Evolutionary conservation across 1,140 invertebrate genomes (phyloP).

Genomic region (Fopius arisanus): DNA sequence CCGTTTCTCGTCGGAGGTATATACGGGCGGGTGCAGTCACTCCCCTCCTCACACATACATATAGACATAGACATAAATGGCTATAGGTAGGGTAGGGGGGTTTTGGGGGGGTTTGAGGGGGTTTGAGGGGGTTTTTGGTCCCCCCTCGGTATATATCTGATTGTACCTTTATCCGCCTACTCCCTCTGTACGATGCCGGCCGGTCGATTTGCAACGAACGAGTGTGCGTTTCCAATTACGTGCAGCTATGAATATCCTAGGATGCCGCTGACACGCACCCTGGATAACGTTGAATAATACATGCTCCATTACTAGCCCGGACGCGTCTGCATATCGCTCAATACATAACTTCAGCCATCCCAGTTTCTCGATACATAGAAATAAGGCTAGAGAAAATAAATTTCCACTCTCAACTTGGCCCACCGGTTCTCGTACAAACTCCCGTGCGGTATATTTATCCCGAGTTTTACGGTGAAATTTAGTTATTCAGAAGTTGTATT

Average conservation of each 20-base stretch:
- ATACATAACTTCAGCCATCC: slow-evolving; percentile 26
- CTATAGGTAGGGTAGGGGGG: not conserved
- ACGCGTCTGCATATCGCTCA: slow-evolving; percentile 37
- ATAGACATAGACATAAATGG: not conserved
- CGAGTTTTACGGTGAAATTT: not conserved
- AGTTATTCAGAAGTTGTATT: not conserved
- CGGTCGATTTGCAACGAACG: slow-evolving; percentile 24
- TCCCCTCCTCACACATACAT: not conserved
- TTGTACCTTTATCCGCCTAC: not conserved
- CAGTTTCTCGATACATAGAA: slow-evolving; percentile 24
- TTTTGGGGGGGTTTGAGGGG: too few species aligned
- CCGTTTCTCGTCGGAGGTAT: not conserved
- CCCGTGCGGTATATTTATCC: not conserved
- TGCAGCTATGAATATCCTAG: slow-evolving; percentile 18
- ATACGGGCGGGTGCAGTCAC: not conserved
- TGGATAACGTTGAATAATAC: slow-evolving; percentile 44
- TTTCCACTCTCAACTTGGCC: not conserved
- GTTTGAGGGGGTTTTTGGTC: too few species aligned
- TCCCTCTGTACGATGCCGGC: not conserved
- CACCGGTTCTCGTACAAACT: not conserved
- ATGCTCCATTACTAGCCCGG: slow-evolving; percentile 42
- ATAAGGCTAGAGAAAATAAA: slow-evolving; percentile 5
- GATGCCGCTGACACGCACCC: slow-evolving; percentile 28
- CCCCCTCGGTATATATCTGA: not conserved
- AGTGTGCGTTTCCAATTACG: slow-evolving; percentile 26